Conservation (phyloP, 2,888 invertebrate genomes). For the Trachelus troglodyta region DNA sequence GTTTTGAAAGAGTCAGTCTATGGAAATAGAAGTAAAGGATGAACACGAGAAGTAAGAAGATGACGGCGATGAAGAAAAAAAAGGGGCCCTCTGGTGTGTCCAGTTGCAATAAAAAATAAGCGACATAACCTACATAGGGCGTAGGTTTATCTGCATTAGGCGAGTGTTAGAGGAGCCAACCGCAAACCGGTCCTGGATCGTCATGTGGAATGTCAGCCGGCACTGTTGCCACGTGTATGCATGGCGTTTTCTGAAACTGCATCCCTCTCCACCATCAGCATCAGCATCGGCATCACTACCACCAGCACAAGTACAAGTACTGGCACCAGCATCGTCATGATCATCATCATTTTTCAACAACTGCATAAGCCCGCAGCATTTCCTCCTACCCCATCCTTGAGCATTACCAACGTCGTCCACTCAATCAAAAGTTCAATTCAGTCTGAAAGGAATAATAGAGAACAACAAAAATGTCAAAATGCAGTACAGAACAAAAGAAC, state of each 20-base stretch:
- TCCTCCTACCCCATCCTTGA: not conserved
- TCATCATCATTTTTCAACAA: not conserved
- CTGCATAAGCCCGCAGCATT: not conserved
- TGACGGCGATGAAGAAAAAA: not conserved
- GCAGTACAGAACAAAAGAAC: not conserved
- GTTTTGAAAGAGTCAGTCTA: not conserved
- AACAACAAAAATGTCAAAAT: not conserved
- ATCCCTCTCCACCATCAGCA: constrained; percentile 26
- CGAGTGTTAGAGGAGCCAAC: constrained; percentile 49
- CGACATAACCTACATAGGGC: constrained; percentile 40
- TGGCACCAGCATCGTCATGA: not conserved
- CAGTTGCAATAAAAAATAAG: constrained; percentile 46
- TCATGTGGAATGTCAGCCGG: constrained; percentile 47
- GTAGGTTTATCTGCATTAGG: constrained; percentile 46
- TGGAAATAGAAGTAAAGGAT: not conserved
- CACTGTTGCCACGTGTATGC: constrained; percentile 48
- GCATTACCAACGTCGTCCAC: not conserved
- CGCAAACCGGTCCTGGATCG: constrained; percentile 51
- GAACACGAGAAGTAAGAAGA: not conserved
- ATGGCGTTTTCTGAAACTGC: constrained; percentile 48
- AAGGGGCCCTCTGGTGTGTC: constrained; percentile 5
- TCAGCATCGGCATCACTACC: not conserved
- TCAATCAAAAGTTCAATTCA: not conserved
- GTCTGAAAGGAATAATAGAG: not conserved
- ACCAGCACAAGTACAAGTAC: not conserved